A percentile compares a stretch with the other conserved stretches of the same genome.
Conservation (phyloP, 2,797 vertebrate species). For the Brachyrhaphis roseni region DNA sequence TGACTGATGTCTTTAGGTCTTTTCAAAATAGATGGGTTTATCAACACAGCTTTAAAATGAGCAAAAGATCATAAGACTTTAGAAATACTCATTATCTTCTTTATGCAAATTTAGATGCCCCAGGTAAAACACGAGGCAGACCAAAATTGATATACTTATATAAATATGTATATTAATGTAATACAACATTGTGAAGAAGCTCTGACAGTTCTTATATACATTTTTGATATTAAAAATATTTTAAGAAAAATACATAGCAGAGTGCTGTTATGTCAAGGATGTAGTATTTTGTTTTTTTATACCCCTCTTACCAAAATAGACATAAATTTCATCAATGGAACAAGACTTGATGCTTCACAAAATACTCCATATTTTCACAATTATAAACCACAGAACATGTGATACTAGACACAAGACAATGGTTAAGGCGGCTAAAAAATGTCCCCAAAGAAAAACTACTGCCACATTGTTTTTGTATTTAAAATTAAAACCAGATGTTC, state of each 20-base stretch:
- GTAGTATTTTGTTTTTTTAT: neutral
- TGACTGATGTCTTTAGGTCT: constrained; percentile 19
- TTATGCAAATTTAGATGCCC: neutral
- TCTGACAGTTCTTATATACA: neutral
- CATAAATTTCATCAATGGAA: neutral
- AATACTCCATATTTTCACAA: neutral
- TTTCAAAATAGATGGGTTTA: neutral
- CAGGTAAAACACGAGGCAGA: neutral
- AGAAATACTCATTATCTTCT: neutral
- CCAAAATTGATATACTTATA: neutral
- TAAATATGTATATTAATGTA: neutral
- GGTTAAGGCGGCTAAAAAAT: neutral
- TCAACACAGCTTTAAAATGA: neutral
- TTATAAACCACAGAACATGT: neutral
- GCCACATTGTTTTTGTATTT: neutral
- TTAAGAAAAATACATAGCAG: neutral
- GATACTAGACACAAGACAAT: neutral
- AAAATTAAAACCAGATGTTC: neutral
- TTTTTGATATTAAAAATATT: neutral
- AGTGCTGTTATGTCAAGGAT: neutral
- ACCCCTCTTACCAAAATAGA: neutral
- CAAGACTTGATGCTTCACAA: neutral
- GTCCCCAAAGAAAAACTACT: neutral
- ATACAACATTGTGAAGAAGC: neutral
- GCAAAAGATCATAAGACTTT: neutral